A percentile compares a stretch with the other conserved stretches of the same genome.
Evolutionary conservation across 2,797 vertebrate genomes (phyloP).

Genomic region (Sarcoramphus papa): DNA sequence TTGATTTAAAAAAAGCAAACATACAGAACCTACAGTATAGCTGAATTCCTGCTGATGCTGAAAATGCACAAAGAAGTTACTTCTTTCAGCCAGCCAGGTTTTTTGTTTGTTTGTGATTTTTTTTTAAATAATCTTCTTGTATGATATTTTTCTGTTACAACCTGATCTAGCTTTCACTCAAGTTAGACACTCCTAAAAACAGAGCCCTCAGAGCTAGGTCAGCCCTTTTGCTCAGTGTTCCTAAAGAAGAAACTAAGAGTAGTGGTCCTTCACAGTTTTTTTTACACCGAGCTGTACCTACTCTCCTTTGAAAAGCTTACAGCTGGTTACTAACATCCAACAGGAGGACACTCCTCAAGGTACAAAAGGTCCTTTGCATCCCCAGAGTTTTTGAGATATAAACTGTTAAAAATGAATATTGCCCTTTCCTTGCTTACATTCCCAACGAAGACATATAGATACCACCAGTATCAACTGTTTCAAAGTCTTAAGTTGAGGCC

Average conservation of each 20-base stretch:
- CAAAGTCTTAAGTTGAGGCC: not conserved
- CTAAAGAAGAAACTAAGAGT: not conserved
- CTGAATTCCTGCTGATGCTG: not conserved
- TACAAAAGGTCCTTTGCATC: not conserved
- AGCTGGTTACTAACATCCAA: not conserved
- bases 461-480: rapidly evolving
- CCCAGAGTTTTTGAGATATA: not conserved
- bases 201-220: not conserved
- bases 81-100: not conserved
- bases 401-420: not conserved
- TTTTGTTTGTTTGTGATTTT: not conserved
- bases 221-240: not conserved
- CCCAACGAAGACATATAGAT: rapidly evolving
- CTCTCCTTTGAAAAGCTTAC: not conserved
- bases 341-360: not conserved
- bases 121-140: not conserved
- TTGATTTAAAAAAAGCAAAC: not conserved
- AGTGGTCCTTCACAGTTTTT: not conserved
- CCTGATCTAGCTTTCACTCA: not conserved
- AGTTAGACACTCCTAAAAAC: not conserved
- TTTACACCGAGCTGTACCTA: too few species aligned
- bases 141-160: not conserved
- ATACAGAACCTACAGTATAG: not conserved
- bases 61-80: not conserved
- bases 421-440: not conserved